Evolutionary conservation across 1,140 invertebrate genomes (phyloP).

Genomic region (Drosophila funebris): DNA sequence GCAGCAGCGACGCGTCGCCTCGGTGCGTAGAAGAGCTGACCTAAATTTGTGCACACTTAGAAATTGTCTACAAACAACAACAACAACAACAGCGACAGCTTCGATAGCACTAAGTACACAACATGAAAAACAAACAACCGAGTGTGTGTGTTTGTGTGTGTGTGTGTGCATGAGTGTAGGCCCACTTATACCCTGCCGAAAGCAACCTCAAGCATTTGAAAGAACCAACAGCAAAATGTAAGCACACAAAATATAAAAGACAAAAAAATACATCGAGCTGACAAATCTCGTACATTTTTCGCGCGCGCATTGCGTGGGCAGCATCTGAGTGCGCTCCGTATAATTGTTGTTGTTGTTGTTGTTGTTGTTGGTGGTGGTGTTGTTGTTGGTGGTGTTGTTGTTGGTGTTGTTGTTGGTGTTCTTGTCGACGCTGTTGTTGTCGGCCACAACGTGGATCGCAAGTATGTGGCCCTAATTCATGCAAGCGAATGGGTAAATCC

Average conservation of each 20-base stretch:
- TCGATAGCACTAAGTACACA: constrained; percentile 77
- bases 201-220: constrained; percentile 71
- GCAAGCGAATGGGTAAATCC: constrained; percentile 35
- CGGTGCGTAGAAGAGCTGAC: constrained; percentile 68
- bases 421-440: background rate
- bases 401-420: background rate
- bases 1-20: no score
- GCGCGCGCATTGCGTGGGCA: constrained; percentile 48
- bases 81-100: constrained; percentile 54
- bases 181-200: constrained; percentile 81
- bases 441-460: constrained; percentile 22
- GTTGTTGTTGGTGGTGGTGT: constrained; percentile 1
- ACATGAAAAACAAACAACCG: constrained; percentile 50
- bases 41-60: constrained; percentile 79
- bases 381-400: background rate
- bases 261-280: constrained; percentile 18
- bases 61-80: constrained; percentile 75
- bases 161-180: constrained; percentile 48
- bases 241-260: constrained; percentile 37
- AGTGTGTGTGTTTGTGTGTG: constrained; percentile 2
- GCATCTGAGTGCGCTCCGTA: constrained; percentile 24
- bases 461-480: constrained; percentile 51
- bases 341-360: background rate
- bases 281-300: constrained; percentile 52
- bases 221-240: constrained; percentile 66